Evolutionary conservation across 2,797 vertebrate genomes (phyloP).

Genomic region (Acrossocheilus fasciatus): DNA sequence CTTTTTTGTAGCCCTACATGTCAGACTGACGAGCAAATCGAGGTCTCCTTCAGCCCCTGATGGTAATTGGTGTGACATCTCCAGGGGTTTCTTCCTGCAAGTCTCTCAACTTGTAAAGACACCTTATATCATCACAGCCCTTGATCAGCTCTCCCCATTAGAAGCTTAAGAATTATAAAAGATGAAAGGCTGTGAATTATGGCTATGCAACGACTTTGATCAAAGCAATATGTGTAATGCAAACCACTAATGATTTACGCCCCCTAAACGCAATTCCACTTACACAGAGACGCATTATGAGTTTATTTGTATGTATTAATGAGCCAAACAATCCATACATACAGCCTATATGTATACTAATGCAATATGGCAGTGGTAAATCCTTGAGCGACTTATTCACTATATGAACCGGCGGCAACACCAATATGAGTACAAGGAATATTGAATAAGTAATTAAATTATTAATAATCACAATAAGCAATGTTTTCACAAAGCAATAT

Average conservation of each 20-base stretch:
- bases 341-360: neutral
- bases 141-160: slow-evolving; percentile 53
- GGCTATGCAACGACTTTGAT: slow-evolving; percentile 41
- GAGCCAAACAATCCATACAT: neutral
- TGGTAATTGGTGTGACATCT: slow-evolving; percentile 50
- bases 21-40: slow-evolving; percentile 10
- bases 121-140: slow-evolving; percentile 46
- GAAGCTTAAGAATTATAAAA: slow-evolving; percentile 48
- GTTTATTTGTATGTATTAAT: neutral
- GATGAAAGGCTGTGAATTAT: slow-evolving; percentile 38
- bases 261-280: slow-evolving; percentile 12
- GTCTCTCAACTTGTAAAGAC: slow-evolving; percentile 34
- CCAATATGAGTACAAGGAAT: neutral
- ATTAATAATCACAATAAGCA: neutral
- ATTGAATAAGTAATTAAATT: neutral
- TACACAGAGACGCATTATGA: neutral
- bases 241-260: slow-evolving; percentile 43
- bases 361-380: neutral
- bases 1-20: slow-evolving; percentile 22
- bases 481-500: slow-evolving; percentile 1
- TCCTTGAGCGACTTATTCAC: neutral
- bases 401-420: neutral
- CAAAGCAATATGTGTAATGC: slow-evolving; percentile 46
- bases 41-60: slow-evolving; percentile 33
- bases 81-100: slow-evolving; percentile 22